Evolutionary conservation across 2,888 invertebrate species (phyloP).

Genomic region (Chrysolina oricalcia): DNA sequence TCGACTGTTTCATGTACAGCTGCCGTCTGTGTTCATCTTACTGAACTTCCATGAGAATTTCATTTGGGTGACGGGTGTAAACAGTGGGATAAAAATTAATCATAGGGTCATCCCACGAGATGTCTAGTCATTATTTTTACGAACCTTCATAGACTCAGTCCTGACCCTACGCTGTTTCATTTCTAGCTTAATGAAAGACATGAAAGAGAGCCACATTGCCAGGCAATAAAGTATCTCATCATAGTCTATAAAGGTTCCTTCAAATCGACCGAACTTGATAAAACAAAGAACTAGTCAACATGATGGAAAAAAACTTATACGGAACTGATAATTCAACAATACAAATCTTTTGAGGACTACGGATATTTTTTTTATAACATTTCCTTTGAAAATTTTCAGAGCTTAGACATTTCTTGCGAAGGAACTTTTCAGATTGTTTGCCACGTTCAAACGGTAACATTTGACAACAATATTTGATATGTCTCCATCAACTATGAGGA

Average conservation of each 20-base stretch:
- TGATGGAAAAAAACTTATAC: too few species aligned
- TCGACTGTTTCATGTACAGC: too few species aligned
- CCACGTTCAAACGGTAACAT: too few species aligned
- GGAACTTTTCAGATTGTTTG: too few species aligned
- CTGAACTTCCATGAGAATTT: neutral
- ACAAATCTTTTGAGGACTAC: too few species aligned
- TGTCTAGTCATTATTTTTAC: constrained; percentile 41
- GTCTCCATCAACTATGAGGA: too few species aligned
- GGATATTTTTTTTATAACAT: too few species aligned
- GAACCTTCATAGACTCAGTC: constrained; percentile 31
- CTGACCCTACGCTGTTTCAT: constrained; percentile 33
- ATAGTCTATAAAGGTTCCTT: constrained; percentile 45
- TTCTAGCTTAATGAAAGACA: constrained; percentile 42
- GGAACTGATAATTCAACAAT: too few species aligned
- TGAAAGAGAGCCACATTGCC: constrained; percentile 42
- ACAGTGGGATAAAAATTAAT: constrained; percentile 26
- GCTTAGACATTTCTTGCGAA: too few species aligned
- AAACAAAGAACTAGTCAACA: neutral
- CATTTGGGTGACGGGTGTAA: neutral
- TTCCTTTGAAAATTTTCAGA: too few species aligned
- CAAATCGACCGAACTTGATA: constrained; percentile 39
- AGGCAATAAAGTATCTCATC: constrained; percentile 43
- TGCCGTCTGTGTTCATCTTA: neutral
- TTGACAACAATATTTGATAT: too few species aligned
- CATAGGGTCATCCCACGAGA: constrained; percentile 19